Percentiles rank a stretch among this genome's conserved stretches.
Conservation (phyloP, 1,140 invertebrate genomes). For the Saccostrea cuccullata region DNA sequence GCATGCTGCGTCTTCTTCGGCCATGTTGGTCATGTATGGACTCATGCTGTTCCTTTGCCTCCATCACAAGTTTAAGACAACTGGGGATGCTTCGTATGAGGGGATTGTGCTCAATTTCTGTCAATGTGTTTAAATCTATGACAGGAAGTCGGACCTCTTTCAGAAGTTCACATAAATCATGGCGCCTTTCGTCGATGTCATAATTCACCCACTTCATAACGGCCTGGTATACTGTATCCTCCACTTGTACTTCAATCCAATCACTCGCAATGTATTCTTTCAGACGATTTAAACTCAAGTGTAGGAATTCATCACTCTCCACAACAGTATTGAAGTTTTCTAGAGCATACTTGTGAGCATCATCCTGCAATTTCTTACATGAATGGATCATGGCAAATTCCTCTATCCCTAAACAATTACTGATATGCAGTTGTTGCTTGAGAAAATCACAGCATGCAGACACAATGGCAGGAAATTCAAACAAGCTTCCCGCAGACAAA, state of each 20-base stretch:
- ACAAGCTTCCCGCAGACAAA: conserved; percentile 77
- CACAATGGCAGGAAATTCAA: conserved; percentile 79
- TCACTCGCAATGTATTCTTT: conserved; percentile 74
- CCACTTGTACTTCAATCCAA: conserved; percentile 76
- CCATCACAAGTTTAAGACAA: conserved; percentile 70
- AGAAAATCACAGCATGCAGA: conserved; percentile 77
- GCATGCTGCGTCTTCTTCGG: conserved; percentile 73
- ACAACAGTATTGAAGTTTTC: conserved; percentile 78
- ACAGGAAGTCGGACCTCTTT: conserved; percentile 73
- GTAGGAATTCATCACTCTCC: conserved; percentile 76
- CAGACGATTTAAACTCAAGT: conserved; percentile 74
- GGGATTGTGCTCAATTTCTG: conserved; percentile 68
- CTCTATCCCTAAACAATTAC: conserved; percentile 74
- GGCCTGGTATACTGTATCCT: conserved; percentile 79
- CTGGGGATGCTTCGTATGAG: conserved; percentile 69
- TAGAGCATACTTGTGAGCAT: conserved; percentile 73
- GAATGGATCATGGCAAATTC: conserved; percentile 77
- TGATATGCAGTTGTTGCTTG: conserved; percentile 75
- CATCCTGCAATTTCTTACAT: conserved; percentile 74
- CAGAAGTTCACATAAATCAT: conserved; percentile 71
- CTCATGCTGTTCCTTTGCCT: conserved; percentile 73
- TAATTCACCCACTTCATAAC: conserved; percentile 78
- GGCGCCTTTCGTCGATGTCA: conserved; percentile 73
- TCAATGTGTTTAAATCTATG: conserved; percentile 69
- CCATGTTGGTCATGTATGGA: conserved; percentile 69